Percentiles rank a stretch among this genome's conserved stretches.
Conservation (phyloP, 2,797 vertebrate genomes). For the Psittacula echo region DNA sequence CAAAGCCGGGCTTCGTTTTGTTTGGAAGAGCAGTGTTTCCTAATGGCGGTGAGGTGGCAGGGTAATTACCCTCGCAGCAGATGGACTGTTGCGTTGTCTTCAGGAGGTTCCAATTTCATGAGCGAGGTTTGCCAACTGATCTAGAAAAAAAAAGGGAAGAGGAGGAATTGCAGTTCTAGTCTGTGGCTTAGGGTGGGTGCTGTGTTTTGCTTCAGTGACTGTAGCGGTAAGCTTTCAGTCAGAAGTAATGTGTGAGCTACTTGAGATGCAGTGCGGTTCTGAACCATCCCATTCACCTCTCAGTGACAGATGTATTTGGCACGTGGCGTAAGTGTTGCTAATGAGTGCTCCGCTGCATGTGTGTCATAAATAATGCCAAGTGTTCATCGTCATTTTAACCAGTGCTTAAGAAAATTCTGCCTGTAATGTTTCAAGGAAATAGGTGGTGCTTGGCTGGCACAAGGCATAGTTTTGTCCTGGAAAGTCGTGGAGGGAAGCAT, state of each 20-base stretch:
- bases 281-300: background rate
- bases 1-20: background rate
- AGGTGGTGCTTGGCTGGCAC: background rate
- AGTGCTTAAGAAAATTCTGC: background rate
- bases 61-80: background rate
- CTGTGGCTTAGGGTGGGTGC: background rate
- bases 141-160: background rate
- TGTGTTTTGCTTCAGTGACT: slow-evolving; percentile 4
- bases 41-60: background rate
- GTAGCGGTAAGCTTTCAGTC: background rate
- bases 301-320: slow-evolving; percentile 4
- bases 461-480: background rate
- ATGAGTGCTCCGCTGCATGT: background rate
- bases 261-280: background rate
- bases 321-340: background rate
- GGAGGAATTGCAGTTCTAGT: background rate
- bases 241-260: background rate
- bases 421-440: background rate
- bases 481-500: background rate
- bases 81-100: background rate
- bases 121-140: background rate
- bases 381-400: background rate
- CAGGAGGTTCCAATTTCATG: background rate
- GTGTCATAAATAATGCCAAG: background rate
- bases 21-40: background rate